Evolutionary conservation across 2,888 invertebrate genomes (phyloP).

Genomic region (Mesorhabditis spiculigera): DNA sequence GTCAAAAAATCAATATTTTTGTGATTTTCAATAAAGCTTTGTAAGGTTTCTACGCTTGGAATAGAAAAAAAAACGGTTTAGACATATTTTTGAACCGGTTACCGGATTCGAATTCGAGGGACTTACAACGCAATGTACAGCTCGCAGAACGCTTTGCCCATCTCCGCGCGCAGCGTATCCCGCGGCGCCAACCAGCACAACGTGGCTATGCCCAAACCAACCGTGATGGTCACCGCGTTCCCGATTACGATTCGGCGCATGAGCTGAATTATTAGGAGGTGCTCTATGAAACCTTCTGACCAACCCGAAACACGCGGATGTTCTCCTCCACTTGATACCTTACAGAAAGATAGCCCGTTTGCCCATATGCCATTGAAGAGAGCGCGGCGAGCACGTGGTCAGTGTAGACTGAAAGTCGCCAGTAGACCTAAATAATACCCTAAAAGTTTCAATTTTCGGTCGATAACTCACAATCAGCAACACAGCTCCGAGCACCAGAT

Average conservation of each 20-base stretch:
- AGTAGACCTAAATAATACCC: not conserved
- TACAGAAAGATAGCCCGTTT: not conserved
- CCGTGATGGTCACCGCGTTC: not conserved
- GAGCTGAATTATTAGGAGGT: not conserved
- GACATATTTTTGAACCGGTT: no score
- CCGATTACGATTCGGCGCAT: not conserved
- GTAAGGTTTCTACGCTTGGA: no score
- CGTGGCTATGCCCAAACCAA: not conserved
- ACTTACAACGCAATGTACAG: slow-evolving; percentile 1
- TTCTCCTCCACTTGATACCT: slow-evolving; percentile 2
- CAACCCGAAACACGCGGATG: not conserved
- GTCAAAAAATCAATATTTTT: no score
- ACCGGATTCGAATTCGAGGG: no score
- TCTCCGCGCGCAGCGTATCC: not conserved
- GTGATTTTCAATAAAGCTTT: no score
- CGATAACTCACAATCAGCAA: not conserved
- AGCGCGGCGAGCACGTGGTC: not conserved
- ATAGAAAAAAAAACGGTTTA: no score
- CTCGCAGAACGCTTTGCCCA: slow-evolving; percentile 1
- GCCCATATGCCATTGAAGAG: not conserved
- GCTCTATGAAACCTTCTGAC: not conserved
- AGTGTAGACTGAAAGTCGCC: not conserved
- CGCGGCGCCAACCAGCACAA: not conserved
- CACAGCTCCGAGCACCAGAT: not conserved
- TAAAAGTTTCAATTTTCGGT: not conserved